Base-by-base conservation (phyloP, 2,888 invertebrate species). In the Thereva nobilitata region DNA sequence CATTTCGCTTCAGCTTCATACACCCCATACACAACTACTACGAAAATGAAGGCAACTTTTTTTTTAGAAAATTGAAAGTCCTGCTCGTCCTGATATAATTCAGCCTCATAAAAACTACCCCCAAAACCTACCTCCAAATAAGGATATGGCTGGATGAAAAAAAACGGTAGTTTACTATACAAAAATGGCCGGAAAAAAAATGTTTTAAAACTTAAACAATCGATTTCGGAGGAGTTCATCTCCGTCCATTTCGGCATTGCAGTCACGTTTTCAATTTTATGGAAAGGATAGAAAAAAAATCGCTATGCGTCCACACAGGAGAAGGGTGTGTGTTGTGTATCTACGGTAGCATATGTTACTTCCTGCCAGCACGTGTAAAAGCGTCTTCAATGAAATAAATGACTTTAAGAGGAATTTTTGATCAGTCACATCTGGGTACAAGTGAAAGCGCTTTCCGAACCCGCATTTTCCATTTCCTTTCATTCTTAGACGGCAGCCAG, bases 201-300 rank as follows among this genome's bases (percentile, higher is more conserved):
- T 12, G 53, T 45, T 66, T 66, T 66, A 55, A 56, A 64, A 55
- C 54, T 64, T 54, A 55, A 54, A 54, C 53, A 55, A 64, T 64
- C 64, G 64, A 64, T 65, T 66, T n/a, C 37, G 59, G 12, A 59
- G 47, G 35, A 59, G 59, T 59, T 59, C 59, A 59, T 59, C 47
- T 47, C 59, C 59, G 59, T 45, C 59, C 59, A 59, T 49, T 59
- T 38, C 38, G 40, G 59, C 38, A 59, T 69, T 64, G 67, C 59
- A 69, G 69, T 69, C 69, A 69, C 69, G 69, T 69, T 64, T 69
- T 69, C 69, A 69, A 69, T 69, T 69, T 69, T 55, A 69, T 59
- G 67, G 64, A 47, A 64, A 52, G 61, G 67, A 50, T 57, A 66
- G 66, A 49, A 63, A 66, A 68, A 66, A 23, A 23, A 23, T 23